Evolutionary conservation across 2,113 vertebrate species (phyloP).

Genomic region (Xenotilapia caudafasciata): DNA sequence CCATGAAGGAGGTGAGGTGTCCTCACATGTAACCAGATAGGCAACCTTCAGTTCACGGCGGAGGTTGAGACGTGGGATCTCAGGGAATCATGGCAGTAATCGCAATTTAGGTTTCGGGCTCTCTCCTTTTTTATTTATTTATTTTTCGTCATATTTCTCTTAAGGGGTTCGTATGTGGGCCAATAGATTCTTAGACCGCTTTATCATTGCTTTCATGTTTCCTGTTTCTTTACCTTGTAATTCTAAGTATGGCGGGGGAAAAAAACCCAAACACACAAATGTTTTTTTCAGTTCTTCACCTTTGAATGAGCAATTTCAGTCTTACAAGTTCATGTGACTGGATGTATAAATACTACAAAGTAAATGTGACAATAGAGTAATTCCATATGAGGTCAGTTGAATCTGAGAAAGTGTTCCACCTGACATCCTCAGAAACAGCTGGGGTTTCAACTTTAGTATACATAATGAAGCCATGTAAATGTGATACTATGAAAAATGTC

Average conservation of each 20-base stretch:
- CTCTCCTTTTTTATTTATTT: not conserved
- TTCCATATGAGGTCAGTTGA: not conserved
- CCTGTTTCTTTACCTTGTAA: not conserved
- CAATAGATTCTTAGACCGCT: not conserved
- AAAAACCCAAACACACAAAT: not conserved
- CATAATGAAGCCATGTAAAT: not conserved
- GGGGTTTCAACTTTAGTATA: not conserved
- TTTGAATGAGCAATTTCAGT: not conserved
- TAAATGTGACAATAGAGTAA: not conserved
- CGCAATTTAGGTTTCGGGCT: not conserved
- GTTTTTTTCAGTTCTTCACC: not conserved
- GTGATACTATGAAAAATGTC: not conserved
- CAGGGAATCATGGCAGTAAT: not conserved
- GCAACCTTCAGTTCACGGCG: not conserved
- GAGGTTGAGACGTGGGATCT: not conserved
- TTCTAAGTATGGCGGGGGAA: accelerated
- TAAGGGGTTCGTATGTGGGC: not conserved
- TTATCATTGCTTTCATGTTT: not conserved
- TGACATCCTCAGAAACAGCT: accelerated
- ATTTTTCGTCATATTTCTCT: not conserved
- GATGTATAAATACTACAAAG: not conserved
- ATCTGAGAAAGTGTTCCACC: not conserved
- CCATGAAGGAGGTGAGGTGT: not conserved
- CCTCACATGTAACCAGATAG: not conserved
- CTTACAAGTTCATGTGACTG: not conserved